A percentile compares a stretch with the other conserved stretches of the same genome.
These are phyloP conservation scores for Umimayanthus kanabou DNA, from an alignment of 92 coral and sea anemone genomes.

Conservation along the genomic window DNA sequence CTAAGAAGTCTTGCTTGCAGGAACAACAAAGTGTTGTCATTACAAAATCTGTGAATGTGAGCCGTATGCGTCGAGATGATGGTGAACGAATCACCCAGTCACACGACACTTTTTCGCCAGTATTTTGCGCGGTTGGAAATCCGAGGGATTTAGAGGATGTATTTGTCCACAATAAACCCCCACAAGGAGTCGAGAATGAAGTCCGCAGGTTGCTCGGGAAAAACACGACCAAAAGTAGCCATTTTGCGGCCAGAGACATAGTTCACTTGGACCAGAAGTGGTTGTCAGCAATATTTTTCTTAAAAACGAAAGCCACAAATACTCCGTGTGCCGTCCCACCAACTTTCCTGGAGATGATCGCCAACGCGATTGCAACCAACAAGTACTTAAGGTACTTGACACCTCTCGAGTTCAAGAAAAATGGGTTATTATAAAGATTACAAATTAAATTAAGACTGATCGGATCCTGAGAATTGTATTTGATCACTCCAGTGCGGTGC, in stretches of 20 bases:
- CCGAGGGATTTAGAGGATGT: conserved; percentile 56
- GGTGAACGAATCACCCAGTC: conserved; percentile 76
- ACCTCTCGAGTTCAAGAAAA: conserved; percentile 42
- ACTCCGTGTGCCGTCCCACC: neutral
- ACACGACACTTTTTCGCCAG: conserved; percentile 63
- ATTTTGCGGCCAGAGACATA: conserved; percentile 12
- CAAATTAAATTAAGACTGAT: conserved; percentile 28
- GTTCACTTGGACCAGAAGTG: neutral
- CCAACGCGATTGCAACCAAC: conserved; percentile 17
- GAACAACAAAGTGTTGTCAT: conserved; percentile 90
- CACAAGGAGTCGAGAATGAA: conserved; percentile 20
- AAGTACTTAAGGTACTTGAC: conserved; percentile 45
- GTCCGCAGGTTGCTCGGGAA: conserved; percentile 15
- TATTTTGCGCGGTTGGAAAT: conserved; percentile 63
- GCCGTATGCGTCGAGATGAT: conserved; percentile 67
- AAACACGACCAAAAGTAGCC: conserved; percentile 26
- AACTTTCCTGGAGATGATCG: conserved; percentile 23
- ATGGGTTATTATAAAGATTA: conserved; percentile 26
- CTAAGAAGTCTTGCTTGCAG: conserved; percentile 83
- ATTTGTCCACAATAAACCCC: conserved; percentile 29
- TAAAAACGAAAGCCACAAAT: conserved; percentile 5
- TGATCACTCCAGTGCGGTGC: conserved; percentile 3
- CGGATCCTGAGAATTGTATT: neutral
- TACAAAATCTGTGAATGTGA: conserved; percentile 78
- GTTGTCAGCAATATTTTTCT: neutral